Evolutionary conservation across 2,113 vertebrate species (phyloP), one percentile per base, ranked within the genome.

Genomic region (Centropristis striata): DNA sequence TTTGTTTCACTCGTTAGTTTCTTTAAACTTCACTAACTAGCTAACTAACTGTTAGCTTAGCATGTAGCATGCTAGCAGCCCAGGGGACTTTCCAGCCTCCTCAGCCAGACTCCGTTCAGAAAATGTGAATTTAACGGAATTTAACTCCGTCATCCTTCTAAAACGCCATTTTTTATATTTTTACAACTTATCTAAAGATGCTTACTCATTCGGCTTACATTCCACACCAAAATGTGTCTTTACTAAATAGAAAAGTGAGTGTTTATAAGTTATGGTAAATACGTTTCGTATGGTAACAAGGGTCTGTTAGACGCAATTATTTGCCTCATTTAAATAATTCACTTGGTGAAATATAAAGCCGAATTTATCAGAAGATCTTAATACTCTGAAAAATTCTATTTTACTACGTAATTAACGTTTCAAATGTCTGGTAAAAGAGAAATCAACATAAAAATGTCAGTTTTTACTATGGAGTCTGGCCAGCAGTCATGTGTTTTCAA

Each of bases 11-110:
- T 66, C 20, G 71, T 72, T 8, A 42, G 14, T 54, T 63, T 77
- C 18, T 78, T 42, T 16, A 72, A 85, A 51, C 51, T 80, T 60
- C 25, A 49, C 23, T 44, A 66, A 80, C 58, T 69, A 80, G 79
- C 27, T 2, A 18, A 8, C 27, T 2, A 18, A 8, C 0, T n/a
- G 71, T 71, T 86, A 84, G 85, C 85, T 11, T 74, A 66, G 63
- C 63, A 3, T 27, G 18, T 85, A 67, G 65, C 76, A 53, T 61
- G 37, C 39, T 80, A 81, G 75, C 75, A 49, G 57, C 59, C 2
- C 4, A 2, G 20, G 23, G 70, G 28, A 60, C 71, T 36, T 68
- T 50, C 76, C 72, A 32, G 42, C 66, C 41, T 41, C 16, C 21
- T 0, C 13, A 9, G 14, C 78, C 75, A 27, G 57, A 74, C 58